Evolutionary conservation across 2,113 vertebrate genomes (phyloP).

Genomic region (Mus musculus): GRCm39 chr11:7683501-7684000

Average conservation of each 20-base stretch:
- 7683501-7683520: neutral
- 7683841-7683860: neutral
- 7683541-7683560: neutral
- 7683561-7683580: neutral
- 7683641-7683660: neutral
- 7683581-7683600: neutral
- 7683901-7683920: neutral
- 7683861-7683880: neutral
- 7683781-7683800: fast-evolving
- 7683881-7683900: neutral
- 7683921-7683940: neutral
- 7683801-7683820: neutral
- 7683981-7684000: neutral
- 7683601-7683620: neutral
- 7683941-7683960: neutral
- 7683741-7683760: neutral
- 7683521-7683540: neutral
- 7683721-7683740: too few relatives aligned
- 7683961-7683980: neutral
- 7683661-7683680: too few relatives aligned
- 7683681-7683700: neutral
- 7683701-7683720: neutral
- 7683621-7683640: neutral
- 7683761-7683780: neutral
- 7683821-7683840: neutral